Percentiles rank a stretch among this genome's conserved stretches.
These are phyloP conservation scores for Cheumatopsyche charites DNA, from an alignment of 1,140 invertebrate genomes.

Conservation along the genomic window DNA sequence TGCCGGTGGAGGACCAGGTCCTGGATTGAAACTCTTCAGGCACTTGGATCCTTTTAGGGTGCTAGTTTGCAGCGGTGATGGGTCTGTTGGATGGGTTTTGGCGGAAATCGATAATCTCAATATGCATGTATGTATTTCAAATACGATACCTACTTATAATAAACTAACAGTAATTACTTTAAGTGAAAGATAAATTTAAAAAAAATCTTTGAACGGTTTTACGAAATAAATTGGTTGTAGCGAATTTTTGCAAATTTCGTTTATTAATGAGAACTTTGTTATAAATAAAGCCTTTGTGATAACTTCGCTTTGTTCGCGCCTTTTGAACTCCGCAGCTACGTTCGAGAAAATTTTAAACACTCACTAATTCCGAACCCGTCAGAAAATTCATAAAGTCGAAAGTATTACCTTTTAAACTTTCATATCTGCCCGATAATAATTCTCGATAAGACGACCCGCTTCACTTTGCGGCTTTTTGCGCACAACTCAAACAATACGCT, in stretches of 20 bases:
- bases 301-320: not conserved
- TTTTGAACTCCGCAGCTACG: conserved; percentile 10
- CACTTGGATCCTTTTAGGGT: conserved; percentile 92
- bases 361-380: not conserved
- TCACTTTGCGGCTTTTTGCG: conserved; percentile 1
- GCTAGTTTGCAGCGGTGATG: conserved; percentile 91
- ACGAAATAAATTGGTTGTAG: not conserved
- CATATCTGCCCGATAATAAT: not conserved
- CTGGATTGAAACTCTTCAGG: conserved; percentile 86
- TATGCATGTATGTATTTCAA: conserved; percentile 77
- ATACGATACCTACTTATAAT: too few species aligned
- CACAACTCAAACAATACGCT: not conserved
- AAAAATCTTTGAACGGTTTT: too few species aligned
- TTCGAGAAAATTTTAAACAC: conserved; percentile 15
- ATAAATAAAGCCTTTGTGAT: not conserved
- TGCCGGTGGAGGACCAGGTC: conserved; percentile 80
- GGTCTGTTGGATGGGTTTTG: conserved; percentile 92
- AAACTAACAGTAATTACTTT: too few species aligned
- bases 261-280: too few species aligned
- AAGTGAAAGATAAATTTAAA: too few species aligned
- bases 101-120: conserved; percentile 90
- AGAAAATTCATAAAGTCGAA: not conserved
- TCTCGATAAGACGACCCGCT: not conserved
- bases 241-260: too few species aligned
- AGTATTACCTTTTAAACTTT: conserved; percentile 5